A percentile compares a stretch with the other conserved stretches of the same genome.
phyloP scores from a whole-genome alignment of 2,113 vertebrate genomes.

The Pelusios castaneus region DNA sequence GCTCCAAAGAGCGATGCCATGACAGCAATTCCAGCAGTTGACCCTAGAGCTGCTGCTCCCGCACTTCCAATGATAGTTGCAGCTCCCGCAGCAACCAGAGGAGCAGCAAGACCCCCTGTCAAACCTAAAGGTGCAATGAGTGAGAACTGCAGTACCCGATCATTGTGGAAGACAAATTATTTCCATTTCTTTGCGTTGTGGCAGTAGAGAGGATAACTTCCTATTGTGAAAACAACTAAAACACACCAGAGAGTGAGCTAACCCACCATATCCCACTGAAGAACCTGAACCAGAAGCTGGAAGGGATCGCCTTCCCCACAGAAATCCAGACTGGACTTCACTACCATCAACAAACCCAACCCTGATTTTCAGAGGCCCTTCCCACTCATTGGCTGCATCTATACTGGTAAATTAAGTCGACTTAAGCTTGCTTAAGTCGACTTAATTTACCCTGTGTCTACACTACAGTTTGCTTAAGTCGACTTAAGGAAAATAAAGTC shows the following conservation, averaged over 20 bases:
- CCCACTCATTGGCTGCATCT: too few relatives aligned
- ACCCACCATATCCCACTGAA: background rate
- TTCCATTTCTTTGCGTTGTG: background rate
- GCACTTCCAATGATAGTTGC: slow-evolving; percentile 89
- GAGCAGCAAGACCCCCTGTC: slow-evolving; percentile 95
- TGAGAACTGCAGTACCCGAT: background rate
- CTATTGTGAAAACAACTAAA: background rate
- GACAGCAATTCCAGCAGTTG: slow-evolving; percentile 91
- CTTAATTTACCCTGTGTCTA: too few relatives aligned
- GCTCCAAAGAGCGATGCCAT: slow-evolving; percentile 95
- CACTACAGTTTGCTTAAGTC: too few relatives aligned
- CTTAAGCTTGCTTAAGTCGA: too few relatives aligned
- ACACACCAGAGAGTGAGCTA: background rate
- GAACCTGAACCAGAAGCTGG: background rate
- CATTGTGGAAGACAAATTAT: background rate
- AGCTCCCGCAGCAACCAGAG: slow-evolving; percentile 90
- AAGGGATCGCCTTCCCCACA: background rate
- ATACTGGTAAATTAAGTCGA: too few relatives aligned
- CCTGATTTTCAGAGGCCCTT: background rate
- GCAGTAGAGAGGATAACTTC: background rate
- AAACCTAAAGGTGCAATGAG: slow-evolving; percentile 79
- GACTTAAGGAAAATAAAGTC: too few relatives aligned
- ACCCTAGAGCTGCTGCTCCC: slow-evolving; percentile 92
- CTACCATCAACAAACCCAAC: background rate
- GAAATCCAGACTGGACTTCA: background rate